These are phyloP conservation scores for Scomberomorus guttatus DNA, from an alignment of 2,797 vertebrate genomes.

Conservation along the genomic window DNA sequence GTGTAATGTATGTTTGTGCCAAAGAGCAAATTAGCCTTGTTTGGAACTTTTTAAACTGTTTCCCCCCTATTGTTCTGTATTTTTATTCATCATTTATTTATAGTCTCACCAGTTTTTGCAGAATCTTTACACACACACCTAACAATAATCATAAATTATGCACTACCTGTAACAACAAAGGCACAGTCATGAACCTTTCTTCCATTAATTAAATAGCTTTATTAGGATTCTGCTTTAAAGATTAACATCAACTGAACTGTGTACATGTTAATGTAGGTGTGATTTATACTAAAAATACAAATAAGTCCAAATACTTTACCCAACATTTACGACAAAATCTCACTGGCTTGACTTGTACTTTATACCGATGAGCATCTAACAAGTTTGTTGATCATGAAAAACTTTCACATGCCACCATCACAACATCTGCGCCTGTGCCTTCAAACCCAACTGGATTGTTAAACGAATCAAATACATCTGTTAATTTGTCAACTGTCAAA, in stretches of 20 bases:
- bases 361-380: background rate
- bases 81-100: too few species aligned
- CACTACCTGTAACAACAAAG: conserved; percentile 26
- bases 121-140: conserved; percentile 14
- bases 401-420: conserved; percentile 3
- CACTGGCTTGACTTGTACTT: background rate
- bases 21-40: conserved; percentile 4
- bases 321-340: background rate
- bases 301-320: background rate
- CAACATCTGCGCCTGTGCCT: conserved; percentile 26
- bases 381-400: conserved; percentile 24
- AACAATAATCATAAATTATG: conserved; percentile 45
- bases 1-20: background rate
- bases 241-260: background rate
- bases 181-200: conserved; percentile 9
- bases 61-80: conserved; percentile 2
- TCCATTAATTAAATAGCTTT: conserved; percentile 10
- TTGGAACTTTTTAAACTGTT: conserved; percentile 17
- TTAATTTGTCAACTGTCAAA: conserved; percentile 56
- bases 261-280: background rate
- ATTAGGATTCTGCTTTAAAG: conserved; percentile 18
- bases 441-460: conserved; percentile 26
- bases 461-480: conserved; percentile 53
- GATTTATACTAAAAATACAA: too few species aligned
- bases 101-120: background rate